phyloP scores from a whole-genome alignment of 2,888 invertebrate genomes.

The Drosophila fulvimacula region DNA sequence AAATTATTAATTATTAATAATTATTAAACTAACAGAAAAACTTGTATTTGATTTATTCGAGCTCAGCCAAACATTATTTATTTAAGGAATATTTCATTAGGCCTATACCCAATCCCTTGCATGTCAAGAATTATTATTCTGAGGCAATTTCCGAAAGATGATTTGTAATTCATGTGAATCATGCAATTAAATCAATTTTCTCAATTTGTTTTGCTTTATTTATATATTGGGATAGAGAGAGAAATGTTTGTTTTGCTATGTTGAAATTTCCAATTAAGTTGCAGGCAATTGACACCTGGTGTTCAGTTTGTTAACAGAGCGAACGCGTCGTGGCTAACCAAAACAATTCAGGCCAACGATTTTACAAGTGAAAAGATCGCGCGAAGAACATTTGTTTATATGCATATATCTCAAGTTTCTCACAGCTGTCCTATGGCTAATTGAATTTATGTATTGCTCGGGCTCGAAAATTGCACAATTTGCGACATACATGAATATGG shows the following conservation, averaged over 20 bases:
- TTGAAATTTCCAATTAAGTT: constrained; percentile 44
- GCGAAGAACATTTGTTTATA: constrained; percentile 14
- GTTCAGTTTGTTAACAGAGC: constrained; percentile 50
- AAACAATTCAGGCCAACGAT: constrained; percentile 7
- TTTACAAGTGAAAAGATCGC: constrained; percentile 11
- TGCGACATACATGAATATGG: background rate
- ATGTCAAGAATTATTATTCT: background rate
- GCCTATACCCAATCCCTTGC: background rate
- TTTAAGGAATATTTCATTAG: background rate
- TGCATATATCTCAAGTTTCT: constrained; percentile 7
- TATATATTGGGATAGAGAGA: background rate
- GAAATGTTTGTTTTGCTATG: background rate
- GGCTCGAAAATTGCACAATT: background rate
- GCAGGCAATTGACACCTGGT: constrained; percentile 56
- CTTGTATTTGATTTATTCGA: no score
- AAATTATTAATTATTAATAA: no score
- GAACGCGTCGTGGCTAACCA: background rate
- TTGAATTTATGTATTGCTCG: constrained; percentile 29
- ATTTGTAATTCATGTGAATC: background rate
- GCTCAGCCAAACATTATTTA: background rate
- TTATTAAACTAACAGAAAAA: no score
- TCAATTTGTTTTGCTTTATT: background rate
- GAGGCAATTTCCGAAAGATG: background rate
- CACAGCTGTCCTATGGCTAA: constrained; percentile 27
- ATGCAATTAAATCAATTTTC: background rate